A percentile compares a stretch with the other conserved stretches of the same genome.
Conservation (phyloP, 2,113 vertebrate genomes). For the Addax nasomaculatus region DNA sequence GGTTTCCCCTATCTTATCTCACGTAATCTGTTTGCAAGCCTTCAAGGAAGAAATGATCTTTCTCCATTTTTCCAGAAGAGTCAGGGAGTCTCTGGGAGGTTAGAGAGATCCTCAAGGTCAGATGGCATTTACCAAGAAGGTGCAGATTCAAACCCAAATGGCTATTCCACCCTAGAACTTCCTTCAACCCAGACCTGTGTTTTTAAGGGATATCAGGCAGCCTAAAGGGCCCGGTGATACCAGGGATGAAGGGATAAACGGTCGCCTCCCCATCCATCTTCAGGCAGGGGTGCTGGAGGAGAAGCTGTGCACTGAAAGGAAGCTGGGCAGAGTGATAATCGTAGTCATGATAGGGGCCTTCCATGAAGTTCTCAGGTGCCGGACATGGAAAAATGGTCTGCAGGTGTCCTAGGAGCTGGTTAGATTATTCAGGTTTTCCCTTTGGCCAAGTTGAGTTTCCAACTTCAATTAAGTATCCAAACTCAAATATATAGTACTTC, state of each 20-base stretch:
- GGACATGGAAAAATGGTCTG: neutral
- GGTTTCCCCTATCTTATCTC: neutral
- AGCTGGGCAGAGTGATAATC: neutral
- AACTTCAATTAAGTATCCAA: neutral
- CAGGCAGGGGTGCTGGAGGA: neutral
- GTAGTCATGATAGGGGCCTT: neutral
- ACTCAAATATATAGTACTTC: neutral
- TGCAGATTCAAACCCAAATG: neutral
- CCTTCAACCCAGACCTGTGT: neutral
- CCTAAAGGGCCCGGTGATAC: neutral
- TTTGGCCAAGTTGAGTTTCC: neutral
- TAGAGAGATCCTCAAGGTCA: neutral
- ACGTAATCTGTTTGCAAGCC: neutral
- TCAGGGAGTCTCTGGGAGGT: neutral
- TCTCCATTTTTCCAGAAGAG: neutral
- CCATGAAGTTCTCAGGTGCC: neutral
- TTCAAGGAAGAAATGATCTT: conserved; percentile 3
- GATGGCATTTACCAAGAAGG: neutral
- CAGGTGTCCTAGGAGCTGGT: neutral
- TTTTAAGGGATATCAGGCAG: neutral
- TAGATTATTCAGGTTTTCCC: neutral
- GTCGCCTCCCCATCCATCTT: neutral
- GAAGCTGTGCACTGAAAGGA: neutral
- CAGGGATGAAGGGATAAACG: neutral
- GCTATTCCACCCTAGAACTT: neutral